A percentile compares a stretch with the other conserved stretches of the same genome.
These are phyloP conservation scores for Habroteleia sp. DNA, from an alignment of 2,888 invertebrate genomes.

Conservation along the genomic window DNA sequence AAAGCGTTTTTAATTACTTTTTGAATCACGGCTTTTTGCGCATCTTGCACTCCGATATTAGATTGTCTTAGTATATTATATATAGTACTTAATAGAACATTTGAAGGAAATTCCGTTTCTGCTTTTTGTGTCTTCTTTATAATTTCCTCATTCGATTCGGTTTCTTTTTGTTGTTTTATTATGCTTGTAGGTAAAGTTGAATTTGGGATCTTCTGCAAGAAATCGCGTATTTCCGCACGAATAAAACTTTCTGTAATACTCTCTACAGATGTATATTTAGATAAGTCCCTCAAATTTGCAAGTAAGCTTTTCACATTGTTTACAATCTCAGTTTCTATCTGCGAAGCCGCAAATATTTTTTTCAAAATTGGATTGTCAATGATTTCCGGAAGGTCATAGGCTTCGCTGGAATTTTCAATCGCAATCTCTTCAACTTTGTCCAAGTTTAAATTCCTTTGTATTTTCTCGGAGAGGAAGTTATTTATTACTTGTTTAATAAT, in stretches of 20 bases:
- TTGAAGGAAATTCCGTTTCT: constrained; percentile 37
- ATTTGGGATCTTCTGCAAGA: constrained; percentile 42
- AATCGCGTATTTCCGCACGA: constrained; percentile 44
- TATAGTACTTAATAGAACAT: constrained; percentile 50
- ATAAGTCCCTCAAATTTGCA: constrained; percentile 17
- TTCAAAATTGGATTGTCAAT: constrained; percentile 66
- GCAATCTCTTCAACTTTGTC: constrained; percentile 35
- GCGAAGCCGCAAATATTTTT: constrained; percentile 67
- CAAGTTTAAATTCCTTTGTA: constrained; percentile 19
- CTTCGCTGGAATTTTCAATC: constrained; percentile 31
- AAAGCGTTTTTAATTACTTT: constrained; percentile 69
- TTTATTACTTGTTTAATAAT: constrained; percentile 70
- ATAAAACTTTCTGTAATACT: constrained; percentile 41
- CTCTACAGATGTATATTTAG: constrained; percentile 23
- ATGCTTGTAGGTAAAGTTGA: constrained; percentile 32
- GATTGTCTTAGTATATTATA: constrained; percentile 61
- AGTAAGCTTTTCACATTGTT: constrained; percentile 66
- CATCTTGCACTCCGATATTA: constrained; percentile 61
- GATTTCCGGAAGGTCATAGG: constrained; percentile 66
- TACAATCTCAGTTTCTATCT: constrained; percentile 67
- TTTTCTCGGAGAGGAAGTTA: constrained; percentile 64
- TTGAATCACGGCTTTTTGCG: constrained; percentile 60
- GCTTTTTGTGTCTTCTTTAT: neutral
- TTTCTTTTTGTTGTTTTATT: constrained; percentile 13
- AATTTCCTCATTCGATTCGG: constrained; percentile 1